phyloP scores from a whole-genome alignment of 1,140 invertebrate species.

The Daktulosphaira vitifoliae region DNA sequence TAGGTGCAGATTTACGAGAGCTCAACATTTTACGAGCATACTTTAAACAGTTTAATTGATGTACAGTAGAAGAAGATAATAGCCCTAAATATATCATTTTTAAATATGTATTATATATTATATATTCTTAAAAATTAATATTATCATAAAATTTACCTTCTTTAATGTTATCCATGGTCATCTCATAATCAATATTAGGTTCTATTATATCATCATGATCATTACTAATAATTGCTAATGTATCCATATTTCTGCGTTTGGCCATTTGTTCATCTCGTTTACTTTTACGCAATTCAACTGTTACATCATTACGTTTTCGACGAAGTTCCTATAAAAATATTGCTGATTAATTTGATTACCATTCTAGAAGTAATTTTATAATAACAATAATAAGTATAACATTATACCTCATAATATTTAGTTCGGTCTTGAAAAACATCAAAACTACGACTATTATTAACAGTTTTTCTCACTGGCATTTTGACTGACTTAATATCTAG shows the following conservation, averaged over 20 bases:
- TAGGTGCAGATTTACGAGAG: constrained; percentile 86
- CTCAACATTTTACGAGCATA: constrained; percentile 83
- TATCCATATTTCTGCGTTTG: constrained; percentile 77
- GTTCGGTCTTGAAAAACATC: constrained; percentile 16
- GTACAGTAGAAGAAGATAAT: too few species aligned
- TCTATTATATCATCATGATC: constrained; percentile 45
- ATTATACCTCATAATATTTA: constrained; percentile 13
- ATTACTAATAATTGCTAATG: constrained; percentile 42
- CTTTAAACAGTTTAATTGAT: constrained; percentile 45
- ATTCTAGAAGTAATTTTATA: not conserved
- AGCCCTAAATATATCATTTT: too few species aligned
- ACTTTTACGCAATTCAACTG: constrained; percentile 82
- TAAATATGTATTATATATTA: too few species aligned
- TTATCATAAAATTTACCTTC: constrained; percentile 30
- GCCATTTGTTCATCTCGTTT: constrained; percentile 92
- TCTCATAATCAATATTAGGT: constrained; percentile 42
- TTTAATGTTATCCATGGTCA: constrained; percentile 43
- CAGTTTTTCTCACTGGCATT: constrained; percentile 5
- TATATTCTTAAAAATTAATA: too few species aligned
- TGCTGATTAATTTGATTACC: not conserved
- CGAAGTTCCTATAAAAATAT: constrained; percentile 56
- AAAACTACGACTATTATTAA: constrained; percentile 13
- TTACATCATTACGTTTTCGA: constrained; percentile 74
- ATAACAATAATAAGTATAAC: not conserved
- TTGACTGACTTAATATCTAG: not conserved